A percentile compares a stretch with the other conserved stretches of the same genome.
phyloP scores from a whole-genome alignment of 2,888 invertebrate genomes.

The Taphrorychus bicolor region DNA sequence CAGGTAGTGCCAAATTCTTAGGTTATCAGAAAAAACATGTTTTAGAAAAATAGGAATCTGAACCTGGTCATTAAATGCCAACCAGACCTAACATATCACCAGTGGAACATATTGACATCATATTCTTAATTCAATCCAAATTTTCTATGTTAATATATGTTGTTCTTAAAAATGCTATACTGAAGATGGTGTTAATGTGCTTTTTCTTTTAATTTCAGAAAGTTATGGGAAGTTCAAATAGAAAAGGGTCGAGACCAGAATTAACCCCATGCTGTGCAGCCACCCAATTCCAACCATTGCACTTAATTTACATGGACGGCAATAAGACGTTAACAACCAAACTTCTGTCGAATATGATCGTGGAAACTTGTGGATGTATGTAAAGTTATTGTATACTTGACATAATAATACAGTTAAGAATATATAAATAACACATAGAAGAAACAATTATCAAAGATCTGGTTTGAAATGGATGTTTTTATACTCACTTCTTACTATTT shows the following conservation, averaged over 20 bases:
- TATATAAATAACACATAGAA: neutral
- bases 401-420: neutral
- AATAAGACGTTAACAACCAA: conserved; percentile 81
- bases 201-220: conserved; percentile 64
- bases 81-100: no score
- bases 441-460: no score
- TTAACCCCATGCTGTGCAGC: conserved; percentile 88
- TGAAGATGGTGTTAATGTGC: neutral
- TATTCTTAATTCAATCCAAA: no score
- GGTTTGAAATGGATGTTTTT: neutral
- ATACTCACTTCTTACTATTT: neutral
- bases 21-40: no score
- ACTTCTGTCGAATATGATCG: conserved; percentile 87
- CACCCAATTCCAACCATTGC: conserved; percentile 79
- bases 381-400: conserved; percentile 52
- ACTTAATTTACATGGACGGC: conserved; percentile 80
- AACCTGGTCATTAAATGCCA: no score
- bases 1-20: no score
- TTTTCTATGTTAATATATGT: neutral
- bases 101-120: no score
- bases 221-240: conserved; percentile 65
- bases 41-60: no score
- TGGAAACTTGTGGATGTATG: conserved; percentile 91
- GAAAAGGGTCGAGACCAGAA: conserved; percentile 62
- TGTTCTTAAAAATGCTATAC: neutral